These are phyloP conservation scores for Hypsopygia costalis DNA, from an alignment of 2,888 invertebrate species.

Conservation along the genomic window DNA sequence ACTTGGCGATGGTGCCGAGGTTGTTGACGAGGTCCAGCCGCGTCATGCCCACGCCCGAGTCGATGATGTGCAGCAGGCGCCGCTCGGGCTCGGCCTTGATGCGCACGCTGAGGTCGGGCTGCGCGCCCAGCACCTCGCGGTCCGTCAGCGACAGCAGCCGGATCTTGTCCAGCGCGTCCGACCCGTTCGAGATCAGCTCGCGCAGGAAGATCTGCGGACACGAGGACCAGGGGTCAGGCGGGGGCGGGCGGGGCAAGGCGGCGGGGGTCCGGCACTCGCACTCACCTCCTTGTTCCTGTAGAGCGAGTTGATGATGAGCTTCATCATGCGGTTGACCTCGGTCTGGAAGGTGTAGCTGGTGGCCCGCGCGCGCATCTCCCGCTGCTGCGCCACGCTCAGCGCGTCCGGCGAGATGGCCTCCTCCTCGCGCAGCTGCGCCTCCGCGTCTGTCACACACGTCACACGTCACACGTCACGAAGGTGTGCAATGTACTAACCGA, in stretches of 20 bases:
- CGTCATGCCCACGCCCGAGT: constrained; percentile 99
- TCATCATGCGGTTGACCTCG: constrained; percentile 99
- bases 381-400: constrained; percentile 95
- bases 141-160: constrained; percentile 95
- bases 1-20: constrained; percentile 98
- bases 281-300: constrained; percentile 98
- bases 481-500: too few species aligned
- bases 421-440: constrained; percentile 94
- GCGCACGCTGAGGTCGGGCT: constrained; percentile 92
- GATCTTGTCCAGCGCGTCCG: constrained; percentile 99
- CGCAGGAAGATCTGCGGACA: constrained; percentile 92
- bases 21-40: constrained; percentile 95
- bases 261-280: neutral
- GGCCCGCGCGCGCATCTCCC: constrained; percentile 93
- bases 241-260: neutral
- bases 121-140: constrained; percentile 86
- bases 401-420: constrained; percentile 98
- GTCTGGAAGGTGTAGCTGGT: constrained; percentile 97
- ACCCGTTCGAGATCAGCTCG: constrained; percentile 99
- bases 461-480: too few species aligned
- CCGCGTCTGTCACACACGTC: constrained; percentile 93
- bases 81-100: constrained; percentile 97
- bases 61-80: constrained; percentile 95
- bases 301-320: constrained; percentile 99
- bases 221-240: neutral